Evolutionary conservation across 2,888 invertebrate species (phyloP).

Genomic region (Latrodectus elegans): DNA sequence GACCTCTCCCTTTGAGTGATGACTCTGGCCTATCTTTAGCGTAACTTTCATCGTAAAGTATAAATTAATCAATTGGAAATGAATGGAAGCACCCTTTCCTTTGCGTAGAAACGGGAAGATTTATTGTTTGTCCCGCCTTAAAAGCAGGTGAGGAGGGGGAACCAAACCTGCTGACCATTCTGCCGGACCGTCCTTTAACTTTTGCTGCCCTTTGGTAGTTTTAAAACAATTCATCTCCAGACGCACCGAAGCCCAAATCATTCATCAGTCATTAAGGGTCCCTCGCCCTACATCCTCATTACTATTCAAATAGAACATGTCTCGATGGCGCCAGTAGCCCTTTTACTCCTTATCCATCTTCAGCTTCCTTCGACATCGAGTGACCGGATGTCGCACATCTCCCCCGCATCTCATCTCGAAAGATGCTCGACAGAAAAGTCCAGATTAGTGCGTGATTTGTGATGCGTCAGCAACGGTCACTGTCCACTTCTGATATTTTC

Average conservation of each 20-base stretch:
- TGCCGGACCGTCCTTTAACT: slow-evolving; percentile 17
- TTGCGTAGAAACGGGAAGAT: neutral
- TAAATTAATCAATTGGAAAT: slow-evolving; percentile 11
- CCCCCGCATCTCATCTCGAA: slow-evolving; percentile 14
- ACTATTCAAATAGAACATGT: slow-evolving; percentile 28
- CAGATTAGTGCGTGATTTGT: slow-evolving; percentile 33
- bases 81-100: slow-evolving; percentile 4
- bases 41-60: slow-evolving; percentile 3
- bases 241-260: slow-evolving; percentile 7
- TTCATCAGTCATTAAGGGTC: slow-evolving; percentile 44
- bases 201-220: neutral
- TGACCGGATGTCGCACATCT: slow-evolving; percentile 18
- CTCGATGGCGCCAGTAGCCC: neutral
- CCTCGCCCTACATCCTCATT: slow-evolving; percentile 19
- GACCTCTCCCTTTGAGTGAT: neutral
- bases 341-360: slow-evolving; percentile 3
- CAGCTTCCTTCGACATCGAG: neutral
- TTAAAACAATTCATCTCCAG: slow-evolving; percentile 23
- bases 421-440: neutral
- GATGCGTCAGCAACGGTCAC: slow-evolving; percentile 30
- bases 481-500: slow-evolving; percentile 4
- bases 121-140: slow-evolving; percentile 2
- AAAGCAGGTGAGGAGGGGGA: slow-evolving; percentile 2
- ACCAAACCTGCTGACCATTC: slow-evolving; percentile 44
- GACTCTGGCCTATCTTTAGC: neutral